These are phyloP conservation scores for Choristoneura fumiferana DNA, from an alignment of 1,140 invertebrate species.

Conservation along the genomic window DNA sequence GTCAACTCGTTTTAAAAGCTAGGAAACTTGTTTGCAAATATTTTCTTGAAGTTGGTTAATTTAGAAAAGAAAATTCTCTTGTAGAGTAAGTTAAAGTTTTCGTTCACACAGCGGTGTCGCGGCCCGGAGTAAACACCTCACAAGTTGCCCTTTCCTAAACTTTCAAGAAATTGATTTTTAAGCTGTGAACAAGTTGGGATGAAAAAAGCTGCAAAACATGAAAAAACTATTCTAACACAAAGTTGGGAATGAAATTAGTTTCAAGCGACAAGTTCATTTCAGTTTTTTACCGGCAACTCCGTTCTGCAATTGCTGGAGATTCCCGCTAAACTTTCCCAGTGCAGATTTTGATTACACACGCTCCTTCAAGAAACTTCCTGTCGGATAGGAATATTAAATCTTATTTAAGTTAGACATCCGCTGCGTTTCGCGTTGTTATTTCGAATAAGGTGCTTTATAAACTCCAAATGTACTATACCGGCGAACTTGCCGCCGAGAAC, in stretches of 20 bases:
- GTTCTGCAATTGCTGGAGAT: constrained; percentile 69
- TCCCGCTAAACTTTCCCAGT: constrained; percentile 63
- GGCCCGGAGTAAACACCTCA: constrained; percentile 55
- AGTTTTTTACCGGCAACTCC: constrained; percentile 65
- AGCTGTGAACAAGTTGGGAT: constrained; percentile 59
- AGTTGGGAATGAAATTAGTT: constrained; percentile 76
- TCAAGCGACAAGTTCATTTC: constrained; percentile 74
- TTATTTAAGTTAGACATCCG: constrained; percentile 75
- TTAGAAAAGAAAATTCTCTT: constrained; percentile 54
- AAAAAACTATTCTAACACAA: constrained; percentile 69
- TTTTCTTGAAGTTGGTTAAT: constrained; percentile 56
- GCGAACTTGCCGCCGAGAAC: constrained; percentile 40
- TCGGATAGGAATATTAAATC: constrained; percentile 76
- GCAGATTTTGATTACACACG: constrained; percentile 77
- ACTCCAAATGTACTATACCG: constrained; percentile 39
- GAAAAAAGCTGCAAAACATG: constrained; percentile 55
- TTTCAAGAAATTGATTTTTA: constrained; percentile 72
- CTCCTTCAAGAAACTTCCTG: constrained; percentile 69
- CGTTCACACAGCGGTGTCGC: constrained; percentile 43
- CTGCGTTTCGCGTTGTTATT: constrained; percentile 66
- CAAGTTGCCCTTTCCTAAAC: constrained; percentile 57
- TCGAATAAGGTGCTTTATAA: constrained; percentile 68
- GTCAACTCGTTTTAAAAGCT: constrained; percentile 30
- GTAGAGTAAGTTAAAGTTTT: constrained; percentile 46
- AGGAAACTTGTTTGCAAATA: constrained; percentile 46